Conservation (phyloP, 2,113 vertebrate species). For the Ophthalmolycus amberensis region DNA sequence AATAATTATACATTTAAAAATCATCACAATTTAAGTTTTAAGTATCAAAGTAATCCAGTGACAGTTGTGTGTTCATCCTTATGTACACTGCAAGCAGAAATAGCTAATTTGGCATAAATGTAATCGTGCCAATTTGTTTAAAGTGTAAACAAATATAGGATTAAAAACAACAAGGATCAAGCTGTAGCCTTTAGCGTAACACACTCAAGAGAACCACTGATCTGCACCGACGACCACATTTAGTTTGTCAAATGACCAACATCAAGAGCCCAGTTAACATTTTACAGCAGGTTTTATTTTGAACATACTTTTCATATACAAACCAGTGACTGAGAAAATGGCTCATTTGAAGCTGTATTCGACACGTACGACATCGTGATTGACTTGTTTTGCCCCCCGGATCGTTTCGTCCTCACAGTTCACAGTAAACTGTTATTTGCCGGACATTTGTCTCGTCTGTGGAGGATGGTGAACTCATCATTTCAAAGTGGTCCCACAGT, state of each 20-base stretch:
- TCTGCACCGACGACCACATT: not conserved
- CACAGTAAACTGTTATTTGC: slow-evolving; percentile 65
- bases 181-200: not conserved
- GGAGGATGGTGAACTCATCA: slow-evolving; percentile 55
- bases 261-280: slow-evolving; percentile 48
- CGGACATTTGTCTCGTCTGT: slow-evolving; percentile 59
- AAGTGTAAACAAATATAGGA: not conserved
- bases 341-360: slow-evolving; percentile 80
- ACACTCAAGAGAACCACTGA: not conserved
- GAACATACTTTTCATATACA: slow-evolving; percentile 83
- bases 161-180: not conserved
- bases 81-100: not conserved
- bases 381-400: slow-evolving; percentile 37
- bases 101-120: not conserved
- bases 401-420: slow-evolving; percentile 50
- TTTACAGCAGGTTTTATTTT: slow-evolving; percentile 84
- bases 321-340: slow-evolving; percentile 85
- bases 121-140: not conserved
- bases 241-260: slow-evolving; percentile 35
- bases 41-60: not conserved
- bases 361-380: slow-evolving; percentile 63
- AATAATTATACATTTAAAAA: not conserved
- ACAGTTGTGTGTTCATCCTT: not conserved
- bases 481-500: slow-evolving; percentile 72
- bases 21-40: not conserved